phyloP scores from a whole-genome alignment of 2,797 vertebrate genomes.

The Crypturellus tataupa region DNA sequence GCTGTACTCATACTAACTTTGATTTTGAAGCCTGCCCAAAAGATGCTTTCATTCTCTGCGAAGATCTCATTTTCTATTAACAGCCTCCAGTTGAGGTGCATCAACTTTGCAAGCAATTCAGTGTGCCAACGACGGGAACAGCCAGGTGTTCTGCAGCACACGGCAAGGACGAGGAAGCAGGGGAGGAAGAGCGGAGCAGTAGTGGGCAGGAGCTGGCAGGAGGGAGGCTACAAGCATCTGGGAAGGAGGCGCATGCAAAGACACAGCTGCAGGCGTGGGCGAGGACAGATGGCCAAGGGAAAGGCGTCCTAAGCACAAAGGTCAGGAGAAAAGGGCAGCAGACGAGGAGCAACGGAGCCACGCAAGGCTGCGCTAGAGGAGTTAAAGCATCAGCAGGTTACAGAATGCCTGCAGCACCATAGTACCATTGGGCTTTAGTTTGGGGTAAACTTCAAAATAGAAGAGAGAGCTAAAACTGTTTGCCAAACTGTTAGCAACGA shows the following conservation, averaged over 20 bases:
- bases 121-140: background rate
- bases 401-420: background rate
- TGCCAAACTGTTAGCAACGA: background rate
- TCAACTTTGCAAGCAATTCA: background rate
- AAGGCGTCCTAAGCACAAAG: background rate
- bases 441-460: too few species aligned
- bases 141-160: fast-evolving
- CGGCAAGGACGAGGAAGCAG: background rate
- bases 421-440: background rate
- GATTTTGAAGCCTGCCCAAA: background rate
- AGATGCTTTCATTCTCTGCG: background rate
- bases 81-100: background rate
- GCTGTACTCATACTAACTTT: background rate
- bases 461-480: background rate
- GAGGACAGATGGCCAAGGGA: background rate
- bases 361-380: background rate
- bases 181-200: background rate
- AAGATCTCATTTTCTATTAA: background rate
- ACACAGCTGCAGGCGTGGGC: background rate
- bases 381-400: background rate
- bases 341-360: background rate
- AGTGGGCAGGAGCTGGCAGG: background rate
- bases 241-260: background rate
- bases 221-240: background rate
- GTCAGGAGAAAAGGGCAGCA: background rate